Evolutionary conservation across 1,140 invertebrate species (phyloP), one percentile per base, ranked within the genome.

Genomic region (Brachionus koreanus): DNA sequence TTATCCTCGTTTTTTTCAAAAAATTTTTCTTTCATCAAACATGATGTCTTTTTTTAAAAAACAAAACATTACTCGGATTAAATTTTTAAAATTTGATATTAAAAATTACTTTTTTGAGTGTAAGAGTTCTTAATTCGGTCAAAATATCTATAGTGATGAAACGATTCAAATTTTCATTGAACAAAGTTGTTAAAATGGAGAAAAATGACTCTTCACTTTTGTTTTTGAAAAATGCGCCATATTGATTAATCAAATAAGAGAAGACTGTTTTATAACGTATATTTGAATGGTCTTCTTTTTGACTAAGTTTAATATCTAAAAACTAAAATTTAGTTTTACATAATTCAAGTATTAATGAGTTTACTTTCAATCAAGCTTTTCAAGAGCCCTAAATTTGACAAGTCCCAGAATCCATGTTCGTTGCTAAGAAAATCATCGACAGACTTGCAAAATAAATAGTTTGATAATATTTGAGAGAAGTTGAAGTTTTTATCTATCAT

Each of bases 231-330:
- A 46, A 74, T 2, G 39, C 42, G 33, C 39, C 37, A 46, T 25
- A 74, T 74, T 46, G 37, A 46, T 46, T 46, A 12, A 74, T 74
- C n/a, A 74, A 74, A 25, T 74, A 74, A 4, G 69, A 43, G 12
- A 74, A 19, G 39, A 16, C 37, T 23, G 25, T 74, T 74, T 74
- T 74, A 23, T 23, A 74, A 10, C 39, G 69, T 23, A 74, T 74
- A 3, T 23, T 25, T 43, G 42, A 10, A 74, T 43, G 25, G 10
- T 23, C 43, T 3, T 74, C 69, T 3, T 74, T 25, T 25, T 74
- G 19, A 35, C 9, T 25, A 19, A 13, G 1, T 49, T 74, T 74
- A 5, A 74, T 43, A 46, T 12, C 69, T 74, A 46, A 23, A 13
- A 16, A 35, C n/a, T 67, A n/a, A 35, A 67, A 67, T 10, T 67